Base-by-base conservation (phyloP, 2,888 invertebrate species). In the Celastrina argiolus region DNA sequence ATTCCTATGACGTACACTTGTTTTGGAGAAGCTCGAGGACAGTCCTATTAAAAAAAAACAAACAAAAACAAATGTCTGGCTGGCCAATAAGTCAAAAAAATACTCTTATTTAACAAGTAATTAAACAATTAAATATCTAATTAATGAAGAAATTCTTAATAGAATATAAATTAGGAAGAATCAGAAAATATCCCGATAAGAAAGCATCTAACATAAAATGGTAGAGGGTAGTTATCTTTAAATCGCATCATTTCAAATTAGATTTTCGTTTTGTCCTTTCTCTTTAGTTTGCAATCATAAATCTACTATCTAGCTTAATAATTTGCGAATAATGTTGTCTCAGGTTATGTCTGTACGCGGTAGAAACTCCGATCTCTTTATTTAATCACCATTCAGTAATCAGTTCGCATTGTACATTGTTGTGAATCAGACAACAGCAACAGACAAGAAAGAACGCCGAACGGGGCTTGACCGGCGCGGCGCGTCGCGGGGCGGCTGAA, bases 101-200 rank as follows among this genome's bases (percentile, higher is more conserved):
- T n/a, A 41, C 41, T 36, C 2, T 18, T 39, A 39, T 36, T 61
- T 16, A 56, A 63, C 64, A 65, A 61, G n/a, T n/a, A n/a, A n/a
- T n/a, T 28, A 28, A 4, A 28, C 51, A 64, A 56, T 64, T 67
- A 58, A 69, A 61, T 39, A 41, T 64, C 14, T 41, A 14, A 28
- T 18, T 64, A 66, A 88, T 90, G 89, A 88, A 85, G 79, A 91
- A 88, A 78, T 91, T 91, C 78, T 70, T 91, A 74, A 71, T 75
- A 68, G 89, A 90, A 76, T 89, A 90, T 70, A 90, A 89, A 79
- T 73, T 73, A 72, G 69, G 71, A 59, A 67, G 84, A 70, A 65
- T 56, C 66, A 68, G 65, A 66, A 66, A 58, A 12, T 22, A 65
- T 34, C 31, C 45, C 28, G 41, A 31, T 31, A n/a, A 0, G 58